phyloP scores from a whole-genome alignment of 1,140 invertebrate species.

The Zaprionus ornatus region DNA sequence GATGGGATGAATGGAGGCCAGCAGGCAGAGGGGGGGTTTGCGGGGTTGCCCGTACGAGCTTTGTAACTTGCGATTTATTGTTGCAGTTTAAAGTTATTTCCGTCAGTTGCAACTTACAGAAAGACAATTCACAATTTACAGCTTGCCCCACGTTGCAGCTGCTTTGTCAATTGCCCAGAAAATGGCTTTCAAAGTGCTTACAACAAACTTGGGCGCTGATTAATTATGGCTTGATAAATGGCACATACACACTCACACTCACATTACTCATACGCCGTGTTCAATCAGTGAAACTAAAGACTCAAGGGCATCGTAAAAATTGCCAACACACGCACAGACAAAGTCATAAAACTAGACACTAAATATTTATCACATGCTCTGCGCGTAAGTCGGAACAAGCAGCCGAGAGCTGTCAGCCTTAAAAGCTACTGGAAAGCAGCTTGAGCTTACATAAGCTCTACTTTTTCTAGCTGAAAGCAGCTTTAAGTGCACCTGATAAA shows the following conservation, averaged over 20 bases:
- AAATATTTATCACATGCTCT: conserved; percentile 34
- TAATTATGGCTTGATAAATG: conserved; percentile 55
- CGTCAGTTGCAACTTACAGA: conserved; percentile 16
- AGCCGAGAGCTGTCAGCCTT: background rate
- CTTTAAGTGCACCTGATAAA: background rate
- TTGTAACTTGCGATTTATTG: conserved; percentile 60
- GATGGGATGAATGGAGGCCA: conserved; percentile 17
- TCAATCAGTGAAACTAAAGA: conserved; percentile 34
- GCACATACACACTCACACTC: background rate
- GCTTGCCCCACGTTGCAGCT: conserved; percentile 24
- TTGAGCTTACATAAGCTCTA: background rate
- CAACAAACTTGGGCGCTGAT: conserved; percentile 59
- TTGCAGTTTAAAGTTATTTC: conserved; percentile 64
- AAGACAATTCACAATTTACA: conserved; percentile 1
- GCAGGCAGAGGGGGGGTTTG: background rate
- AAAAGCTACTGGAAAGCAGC: background rate
- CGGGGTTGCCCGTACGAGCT: conserved; percentile 18
- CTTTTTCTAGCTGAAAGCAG: background rate
- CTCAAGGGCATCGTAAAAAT: conserved; percentile 18
- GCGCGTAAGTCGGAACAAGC: background rate
- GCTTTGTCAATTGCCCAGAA: conserved; percentile 45
- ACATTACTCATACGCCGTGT: conserved; percentile 63
- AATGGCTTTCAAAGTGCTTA: conserved; percentile 46
- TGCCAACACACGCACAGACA: conserved; percentile 18
- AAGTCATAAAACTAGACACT: conserved; percentile 42